A percentile compares a stretch with the other conserved stretches of the same genome.
Evolutionary conservation across 2,113 vertebrate genomes (phyloP).

Genomic region (Pedionomus torquatus): DNA sequence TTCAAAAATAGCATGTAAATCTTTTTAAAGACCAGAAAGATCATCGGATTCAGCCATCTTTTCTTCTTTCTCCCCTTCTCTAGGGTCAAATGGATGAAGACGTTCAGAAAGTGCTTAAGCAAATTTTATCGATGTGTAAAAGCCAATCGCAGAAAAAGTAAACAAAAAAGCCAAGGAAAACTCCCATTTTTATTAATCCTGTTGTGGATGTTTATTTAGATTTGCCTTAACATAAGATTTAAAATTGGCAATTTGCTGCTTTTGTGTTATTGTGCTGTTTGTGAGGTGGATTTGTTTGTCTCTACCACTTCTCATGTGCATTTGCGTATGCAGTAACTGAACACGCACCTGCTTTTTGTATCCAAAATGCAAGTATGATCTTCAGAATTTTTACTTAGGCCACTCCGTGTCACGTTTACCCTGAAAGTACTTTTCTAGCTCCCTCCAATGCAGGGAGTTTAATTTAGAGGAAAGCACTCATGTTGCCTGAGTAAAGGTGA

Average conservation of each 20-base stretch:
- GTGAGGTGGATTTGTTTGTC: constrained; percentile 40
- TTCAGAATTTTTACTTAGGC: constrained; percentile 11
- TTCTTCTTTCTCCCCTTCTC: not conserved
- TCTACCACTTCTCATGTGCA: constrained; percentile 12
- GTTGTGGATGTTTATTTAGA: constrained; percentile 49
- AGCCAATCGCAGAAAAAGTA: constrained; percentile 90
- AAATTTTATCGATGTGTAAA: constrained; percentile 98
- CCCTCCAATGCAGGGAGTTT: not conserved
- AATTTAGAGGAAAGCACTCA: not conserved
- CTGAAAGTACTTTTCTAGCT: constrained; percentile 22
- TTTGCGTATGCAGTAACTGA: constrained; percentile 41
- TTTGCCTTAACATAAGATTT: constrained; percentile 55
- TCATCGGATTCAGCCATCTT: not conserved
- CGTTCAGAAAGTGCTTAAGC: constrained; percentile 96
- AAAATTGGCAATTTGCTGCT: constrained; percentile 41
- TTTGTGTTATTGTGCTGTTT: constrained; percentile 49
- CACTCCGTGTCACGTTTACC: constrained; percentile 17
- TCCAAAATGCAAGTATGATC: not conserved
- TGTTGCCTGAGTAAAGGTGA: not conserved
- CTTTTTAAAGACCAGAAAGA: not conserved
- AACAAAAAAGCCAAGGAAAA: constrained; percentile 32
- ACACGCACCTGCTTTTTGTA: constrained; percentile 11
- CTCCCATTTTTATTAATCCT: constrained; percentile 19
- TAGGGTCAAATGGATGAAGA: constrained; percentile 99
- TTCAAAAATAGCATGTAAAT: not conserved